Percentiles rank a stretch among this genome's conserved stretches.
These are phyloP conservation scores for Zoroaster sp. DNA, from an alignment of 53 echinoderm and acorn worm species.

Conservation along the genomic window DNA sequence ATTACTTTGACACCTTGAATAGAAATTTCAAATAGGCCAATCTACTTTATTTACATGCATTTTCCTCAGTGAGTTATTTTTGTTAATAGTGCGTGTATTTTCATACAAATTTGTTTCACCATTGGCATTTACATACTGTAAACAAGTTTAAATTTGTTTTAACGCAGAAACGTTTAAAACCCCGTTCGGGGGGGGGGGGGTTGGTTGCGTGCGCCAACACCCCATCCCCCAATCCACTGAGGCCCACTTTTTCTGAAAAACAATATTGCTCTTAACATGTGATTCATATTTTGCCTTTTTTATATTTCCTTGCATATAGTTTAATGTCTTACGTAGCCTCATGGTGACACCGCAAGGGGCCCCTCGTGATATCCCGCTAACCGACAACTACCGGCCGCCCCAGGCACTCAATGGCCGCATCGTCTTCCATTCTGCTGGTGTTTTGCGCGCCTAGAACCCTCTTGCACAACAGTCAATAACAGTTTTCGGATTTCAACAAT, in stretches of 20 bases:
- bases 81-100: too few species aligned
- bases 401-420: slow-evolving; percentile 28
- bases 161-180: neutral
- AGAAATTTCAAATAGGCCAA: too few species aligned
- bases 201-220: neutral
- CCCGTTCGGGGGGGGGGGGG: neutral
- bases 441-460: neutral
- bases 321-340: slow-evolving; percentile 15
- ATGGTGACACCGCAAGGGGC: neutral
- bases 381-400: slow-evolving; percentile 20
- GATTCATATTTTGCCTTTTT: neutral
- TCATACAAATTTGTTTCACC: too few species aligned
- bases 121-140: too few species aligned
- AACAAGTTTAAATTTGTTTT: too few species aligned
- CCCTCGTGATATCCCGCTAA: neutral
- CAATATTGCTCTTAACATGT: too few species aligned
- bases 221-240: neutral
- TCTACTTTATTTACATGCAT: too few species aligned
- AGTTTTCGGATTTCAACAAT: too few species aligned
- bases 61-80: too few species aligned
- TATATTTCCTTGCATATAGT: neutral
- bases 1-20: too few species aligned
- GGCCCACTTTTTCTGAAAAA: too few species aligned
- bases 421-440: slow-evolving; percentile 18
- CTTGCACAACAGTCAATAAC: too few species aligned